These are phyloP conservation scores for Holothuria glaberrima DNA, from an alignment of 35 echinoderm and acorn worm species.

Conservation along the genomic window DNA sequence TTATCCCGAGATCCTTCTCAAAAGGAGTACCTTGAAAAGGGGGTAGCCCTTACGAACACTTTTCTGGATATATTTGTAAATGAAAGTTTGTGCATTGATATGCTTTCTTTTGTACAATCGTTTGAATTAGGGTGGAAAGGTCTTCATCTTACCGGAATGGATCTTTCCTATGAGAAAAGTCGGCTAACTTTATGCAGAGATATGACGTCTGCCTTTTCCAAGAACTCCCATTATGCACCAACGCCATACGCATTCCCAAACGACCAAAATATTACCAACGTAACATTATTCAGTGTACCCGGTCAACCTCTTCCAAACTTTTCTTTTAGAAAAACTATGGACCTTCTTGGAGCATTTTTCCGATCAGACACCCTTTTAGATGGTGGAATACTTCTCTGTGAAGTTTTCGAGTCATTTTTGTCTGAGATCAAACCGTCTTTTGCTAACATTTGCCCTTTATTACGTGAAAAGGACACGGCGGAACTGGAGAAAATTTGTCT, in stretches of 20 bases:
- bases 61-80: background rate
- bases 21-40: background rate
- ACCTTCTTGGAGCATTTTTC: conserved; percentile 9
- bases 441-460: background rate
- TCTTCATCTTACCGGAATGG: background rate
- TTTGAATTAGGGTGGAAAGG: background rate
- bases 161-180: background rate
- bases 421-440: background rate
- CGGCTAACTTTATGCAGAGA: background rate
- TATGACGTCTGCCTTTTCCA: background rate
- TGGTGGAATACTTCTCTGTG: background rate
- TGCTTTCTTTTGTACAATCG: background rate
- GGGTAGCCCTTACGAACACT: background rate
- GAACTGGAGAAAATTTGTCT: background rate
- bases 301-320: conserved; percentile 17
- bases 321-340: background rate
- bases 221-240: background rate
- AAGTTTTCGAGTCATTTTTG: no score
- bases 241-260: background rate
- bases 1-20: background rate
- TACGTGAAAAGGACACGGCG: background rate
- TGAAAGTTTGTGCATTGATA: background rate
- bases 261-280: background rate
- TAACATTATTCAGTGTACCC: background rate
- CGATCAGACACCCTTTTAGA: conserved; percentile 12